Percentiles rank a stretch among this genome's conserved stretches.
Evolutionary conservation across 2,113 vertebrate species (phyloP).

Genomic region (Pangasianodon gigas): DNA sequence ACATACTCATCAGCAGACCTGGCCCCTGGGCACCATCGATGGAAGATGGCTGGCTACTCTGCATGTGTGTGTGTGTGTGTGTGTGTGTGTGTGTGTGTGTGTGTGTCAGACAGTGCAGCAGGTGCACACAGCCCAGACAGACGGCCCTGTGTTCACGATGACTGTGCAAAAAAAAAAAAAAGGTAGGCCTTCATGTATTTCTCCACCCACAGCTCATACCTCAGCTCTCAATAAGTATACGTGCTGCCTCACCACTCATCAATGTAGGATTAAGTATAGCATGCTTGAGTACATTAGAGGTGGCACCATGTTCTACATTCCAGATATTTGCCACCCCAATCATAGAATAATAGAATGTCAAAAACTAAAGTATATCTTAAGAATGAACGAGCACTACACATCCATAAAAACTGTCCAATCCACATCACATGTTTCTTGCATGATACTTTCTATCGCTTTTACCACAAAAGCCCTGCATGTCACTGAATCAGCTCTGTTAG

Average conservation of each 20-base stretch:
- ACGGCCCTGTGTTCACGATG: conserved; percentile 68
- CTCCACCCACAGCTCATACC: conserved; percentile 31
- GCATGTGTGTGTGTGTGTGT: conserved; percentile 20
- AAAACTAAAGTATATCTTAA: not conserved
- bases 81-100: conserved; percentile 20
- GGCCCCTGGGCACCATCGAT: not conserved
- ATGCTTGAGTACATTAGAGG: not conserved
- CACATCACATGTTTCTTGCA: not conserved
- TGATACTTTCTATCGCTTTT: not conserved
- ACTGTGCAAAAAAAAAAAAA: conserved; percentile 60
- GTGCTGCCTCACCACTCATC: conserved; percentile 57
- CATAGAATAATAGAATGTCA: not conserved
- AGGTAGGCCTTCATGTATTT: conserved; percentile 50
- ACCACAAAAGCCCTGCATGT: not conserved
- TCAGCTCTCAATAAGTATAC: conserved; percentile 31
- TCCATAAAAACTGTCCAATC: not conserved
- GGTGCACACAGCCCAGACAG: conserved; percentile 64
- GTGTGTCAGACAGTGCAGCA: conserved; percentile 50
- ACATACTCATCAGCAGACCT: not conserved
- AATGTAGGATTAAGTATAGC: conserved; percentile 45
- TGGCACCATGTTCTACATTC: not conserved
- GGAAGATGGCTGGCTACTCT: not conserved
- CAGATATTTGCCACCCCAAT: not conserved
- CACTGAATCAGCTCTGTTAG: not conserved
- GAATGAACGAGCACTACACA: not conserved